Evolutionary conservation across 2,797 vertebrate species (phyloP), one percentile per base, ranked within the genome.

Genomic region (Hydrocynus forskahlii): DNA sequence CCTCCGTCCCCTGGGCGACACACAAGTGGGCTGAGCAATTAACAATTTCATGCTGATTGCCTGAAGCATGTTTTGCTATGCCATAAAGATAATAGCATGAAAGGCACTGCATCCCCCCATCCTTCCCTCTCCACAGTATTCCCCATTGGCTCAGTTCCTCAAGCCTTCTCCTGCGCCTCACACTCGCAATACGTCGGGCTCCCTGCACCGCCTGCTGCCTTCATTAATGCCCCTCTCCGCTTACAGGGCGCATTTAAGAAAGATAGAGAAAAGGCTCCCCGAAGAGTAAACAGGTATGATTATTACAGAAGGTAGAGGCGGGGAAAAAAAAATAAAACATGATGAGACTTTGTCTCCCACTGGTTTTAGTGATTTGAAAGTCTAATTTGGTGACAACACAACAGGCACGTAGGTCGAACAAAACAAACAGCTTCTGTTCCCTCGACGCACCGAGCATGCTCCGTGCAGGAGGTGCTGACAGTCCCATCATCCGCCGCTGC

Each of bases 1-100:
- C 89, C 90, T 93, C 92, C 86, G 94, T 96, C 96, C 96, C 94
- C 92, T 17, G 95, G 96, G 96, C 90, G 89, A 93, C 88, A 90
- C 91, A 92, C 90, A 93, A 96, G 96, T 92, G 93, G 96, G 95
- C 86, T 92, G 92, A 94, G 96, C 96, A 96, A 97, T 97, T 96
- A 97, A 94, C 92, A 95, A 96, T 95, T 96, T 95, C 96, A 95
- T 91, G 95, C 95, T 95, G 95, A 96, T 95, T 96, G 96, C 96
- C 96, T 94, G 94, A 92, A 95, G 96, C 95, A 90, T 92, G 94
- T 94, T 96, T 95, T 93, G 92, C 94, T 92, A 88, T 81, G 93
- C 94, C 94, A 96, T 94, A 95, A 96, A 96, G 94, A 95, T 94
- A 96, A 96, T 83, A 94, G 94, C 94, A 95, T 91, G 91, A 92